Base-by-base conservation (phyloP, 2,113 vertebrate genomes). In the Dipodomys stephensi region DNA sequence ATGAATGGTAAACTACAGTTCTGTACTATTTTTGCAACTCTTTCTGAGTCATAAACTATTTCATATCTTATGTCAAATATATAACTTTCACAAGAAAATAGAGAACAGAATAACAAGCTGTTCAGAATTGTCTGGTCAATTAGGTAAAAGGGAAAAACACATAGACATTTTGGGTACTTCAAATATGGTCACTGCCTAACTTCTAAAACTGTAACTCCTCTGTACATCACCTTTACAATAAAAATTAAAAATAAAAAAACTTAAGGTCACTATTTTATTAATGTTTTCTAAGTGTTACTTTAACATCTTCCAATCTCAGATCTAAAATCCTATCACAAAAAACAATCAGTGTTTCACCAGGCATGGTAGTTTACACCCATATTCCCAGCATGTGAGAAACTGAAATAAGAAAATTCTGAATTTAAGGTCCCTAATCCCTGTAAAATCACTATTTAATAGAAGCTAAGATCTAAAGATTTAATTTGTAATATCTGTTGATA, bases 281-380 rank as follows among this genome's bases (percentile, higher is more conserved):
- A 64, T 83, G 44, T 53, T 91, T 87, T 16, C 87, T 74, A 30
- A 28, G 7, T 39, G 4, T 72, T 94, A 49, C 44, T 88, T 49
- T 67, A 77, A 32, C 15, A 84, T 87, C 25, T 69, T 68, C 28
- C 13, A 93, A 80, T 28, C 35, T 77, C 72, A 88, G 85, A 19
- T 90, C 74, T 86, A 86, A 92, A 78, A 62, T 53, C 6, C 74
- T 81, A 83, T 64, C 19, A 91, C n/a, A 57, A 67, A 88, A 85
- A 69, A 67, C 35, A 39, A n/a, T 73, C 32, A 67, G 1, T 6
- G 18, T 72, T 72, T 72, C n/a, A 6, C 25, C 53, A 10, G 46
- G 22, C 71, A 6, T 57, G 6, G n/a, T 35, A 23, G 53, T n/a
- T 32, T 27, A 5, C 20, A 4, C n/a, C 6, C 30, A 6, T 20